Conservation (phyloP, 2,888 invertebrate species). For the Apantesis nais region DNA sequence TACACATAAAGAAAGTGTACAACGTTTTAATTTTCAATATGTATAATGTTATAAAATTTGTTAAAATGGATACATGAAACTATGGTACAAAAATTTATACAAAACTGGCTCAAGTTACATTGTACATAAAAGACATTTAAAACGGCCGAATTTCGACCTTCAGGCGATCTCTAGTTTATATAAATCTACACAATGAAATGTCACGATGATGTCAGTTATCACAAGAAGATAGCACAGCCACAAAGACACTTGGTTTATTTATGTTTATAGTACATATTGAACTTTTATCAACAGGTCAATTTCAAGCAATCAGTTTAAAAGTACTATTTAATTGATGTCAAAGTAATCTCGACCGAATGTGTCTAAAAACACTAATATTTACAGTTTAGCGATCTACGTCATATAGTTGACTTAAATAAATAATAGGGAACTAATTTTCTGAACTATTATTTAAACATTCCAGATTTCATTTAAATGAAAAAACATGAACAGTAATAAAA, state of each 20-base stretch:
- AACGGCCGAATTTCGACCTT: too few species aligned
- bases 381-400: not conserved
- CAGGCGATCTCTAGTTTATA: too few species aligned
- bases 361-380: not conserved
- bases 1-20: too few species aligned
- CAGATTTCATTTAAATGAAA: too few species aligned
- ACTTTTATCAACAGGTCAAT: slow-evolving; percentile 11
- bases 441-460: too few species aligned
- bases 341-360: not conserved
- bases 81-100: too few species aligned
- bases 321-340: not conserved
- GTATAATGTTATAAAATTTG: too few species aligned
- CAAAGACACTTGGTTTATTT: not conserved
- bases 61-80: too few species aligned
- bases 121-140: too few species aligned
- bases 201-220: not conserved
- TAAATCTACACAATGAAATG: not conserved
- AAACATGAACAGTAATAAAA: too few species aligned
- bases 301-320: not conserved
- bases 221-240: not conserved
- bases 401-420: not conserved
- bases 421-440: not conserved
- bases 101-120: too few species aligned
- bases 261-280: slow-evolving; percentile 4
- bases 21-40: too few species aligned